phyloP scores from a whole-genome alignment of 2,113 vertebrate genomes.

The Albula glossodonta region DNA sequence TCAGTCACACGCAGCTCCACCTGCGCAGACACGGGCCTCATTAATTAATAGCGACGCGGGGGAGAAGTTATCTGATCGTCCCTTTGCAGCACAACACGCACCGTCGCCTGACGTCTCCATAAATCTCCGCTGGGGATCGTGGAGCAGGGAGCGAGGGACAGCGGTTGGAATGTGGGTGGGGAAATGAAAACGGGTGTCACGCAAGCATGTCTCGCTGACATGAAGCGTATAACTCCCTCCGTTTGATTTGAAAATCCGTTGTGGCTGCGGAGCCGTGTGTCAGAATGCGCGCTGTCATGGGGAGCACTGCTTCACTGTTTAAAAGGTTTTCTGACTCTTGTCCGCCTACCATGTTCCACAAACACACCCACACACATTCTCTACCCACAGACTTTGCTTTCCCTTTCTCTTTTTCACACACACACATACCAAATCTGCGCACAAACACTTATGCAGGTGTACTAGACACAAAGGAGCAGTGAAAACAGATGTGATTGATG shows the following conservation, averaged over 20 bases:
- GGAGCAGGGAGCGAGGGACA: no score
- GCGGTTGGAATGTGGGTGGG: background rate
- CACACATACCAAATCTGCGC: no score
- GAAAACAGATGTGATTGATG: no score
- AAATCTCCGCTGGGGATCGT: background rate
- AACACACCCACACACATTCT: background rate
- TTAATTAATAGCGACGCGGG: background rate
- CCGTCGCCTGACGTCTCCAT: background rate
- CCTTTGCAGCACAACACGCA: background rate
- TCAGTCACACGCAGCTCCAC: no score
- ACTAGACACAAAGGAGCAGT: no score
- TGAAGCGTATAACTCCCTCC: background rate
- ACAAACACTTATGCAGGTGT: no score
- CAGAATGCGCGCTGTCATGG: background rate
- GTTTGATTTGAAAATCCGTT: background rate
- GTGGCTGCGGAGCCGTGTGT: background rate
- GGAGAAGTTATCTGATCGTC: background rate
- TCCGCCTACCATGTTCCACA: background rate
- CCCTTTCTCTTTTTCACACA: no score
- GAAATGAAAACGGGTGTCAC: background rate
- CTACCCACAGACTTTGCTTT: background rate
- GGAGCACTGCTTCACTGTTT: background rate
- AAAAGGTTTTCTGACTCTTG: background rate
- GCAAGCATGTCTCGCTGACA: background rate
- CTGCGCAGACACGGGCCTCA: background rate